Base-by-base conservation (phyloP, 2,888 invertebrate genomes). In the Amphipoea oculea region DNA sequence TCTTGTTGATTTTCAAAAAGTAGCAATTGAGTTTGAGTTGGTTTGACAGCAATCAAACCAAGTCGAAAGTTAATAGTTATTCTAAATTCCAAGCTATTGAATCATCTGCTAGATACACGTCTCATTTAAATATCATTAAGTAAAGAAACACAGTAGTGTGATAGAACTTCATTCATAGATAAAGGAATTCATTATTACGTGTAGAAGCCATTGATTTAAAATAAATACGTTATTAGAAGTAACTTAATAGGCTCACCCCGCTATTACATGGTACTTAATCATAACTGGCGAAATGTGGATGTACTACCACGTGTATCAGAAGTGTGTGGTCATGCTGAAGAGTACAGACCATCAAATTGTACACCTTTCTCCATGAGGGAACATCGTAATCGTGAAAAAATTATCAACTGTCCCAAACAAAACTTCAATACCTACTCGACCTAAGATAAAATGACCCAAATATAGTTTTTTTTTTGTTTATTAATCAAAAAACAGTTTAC, bases 121-220 rank as follows among this genome's bases (percentile, higher is more conserved):
- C 42, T 69, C n/a, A 76, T 63, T 48, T 17, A 72, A 51, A 62
- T 42, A 11, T 42, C 20, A 68, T 69, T 57, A 29, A 69, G n/a
- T 67, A 40, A 2, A 69, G 29, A 48, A 48, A 17, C 68, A 29
- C 12, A n/a, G 74, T 29, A 54, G 42, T 54, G n/a, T 54, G n/a
- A 36, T 69, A 14, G 29, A 48, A 40, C 40, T 67, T 6, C 51
- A 51, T 73, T 51, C n/a, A 51, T 17, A 36, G 17, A 23, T 66
- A 66, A 1, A n/a, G 11, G 3, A 66, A 45, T 63, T 20, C 42
- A 71, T 40, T 6, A n/a, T 60, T n/a, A 60, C 12, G 4, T 60
- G 12, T 57, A 71, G 40, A n/a, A 17, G 20, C 0, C 7, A 42
- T 42, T 12, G 60, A 4, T 67, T 6, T 29, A 5, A 12, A 42